Evolutionary conservation across 2,888 invertebrate species (phyloP).

Genomic region (Rhagium mordax): DNA sequence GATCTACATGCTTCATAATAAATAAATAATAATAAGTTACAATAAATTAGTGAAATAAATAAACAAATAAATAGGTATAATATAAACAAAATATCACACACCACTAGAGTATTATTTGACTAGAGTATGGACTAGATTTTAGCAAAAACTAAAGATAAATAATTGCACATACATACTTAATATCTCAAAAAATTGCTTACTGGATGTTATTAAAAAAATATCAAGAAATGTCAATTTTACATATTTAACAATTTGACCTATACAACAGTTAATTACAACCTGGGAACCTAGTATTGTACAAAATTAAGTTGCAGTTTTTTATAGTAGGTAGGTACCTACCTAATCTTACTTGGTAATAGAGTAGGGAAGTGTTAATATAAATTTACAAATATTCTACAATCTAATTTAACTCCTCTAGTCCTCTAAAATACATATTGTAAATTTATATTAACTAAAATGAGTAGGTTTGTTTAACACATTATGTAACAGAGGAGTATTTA

Average conservation of each 20-base stretch:
- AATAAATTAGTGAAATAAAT: constrained; percentile 34
- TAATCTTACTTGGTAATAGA: background rate
- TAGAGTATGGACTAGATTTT: constrained; percentile 32
- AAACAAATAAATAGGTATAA: constrained; percentile 48
- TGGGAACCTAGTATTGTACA: constrained; percentile 7
- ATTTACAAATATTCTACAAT: background rate
- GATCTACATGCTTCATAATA: constrained; percentile 37
- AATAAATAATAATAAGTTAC: constrained; percentile 38
- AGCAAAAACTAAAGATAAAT: constrained; percentile 2
- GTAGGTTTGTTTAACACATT: background rate
- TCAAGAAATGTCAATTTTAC: constrained; percentile 1
- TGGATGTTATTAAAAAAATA: background rate
- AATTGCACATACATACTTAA: constrained; percentile 6
- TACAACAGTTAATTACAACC: background rate
- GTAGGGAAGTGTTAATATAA: background rate
- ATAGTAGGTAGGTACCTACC: too few relatives aligned
- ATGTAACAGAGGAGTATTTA: background rate
- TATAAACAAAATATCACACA: constrained; percentile 47
- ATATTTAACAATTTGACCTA: background rate
- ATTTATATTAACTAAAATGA: constrained; percentile 9
- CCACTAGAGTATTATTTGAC: constrained; percentile 40
- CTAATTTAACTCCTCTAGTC: background rate
- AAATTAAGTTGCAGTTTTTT: background rate
- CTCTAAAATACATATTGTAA: background rate
- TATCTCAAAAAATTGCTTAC: constrained; percentile 11